Conservation (phyloP, 2,113 vertebrate species). For the Leucoraja erinaceus region DNA sequence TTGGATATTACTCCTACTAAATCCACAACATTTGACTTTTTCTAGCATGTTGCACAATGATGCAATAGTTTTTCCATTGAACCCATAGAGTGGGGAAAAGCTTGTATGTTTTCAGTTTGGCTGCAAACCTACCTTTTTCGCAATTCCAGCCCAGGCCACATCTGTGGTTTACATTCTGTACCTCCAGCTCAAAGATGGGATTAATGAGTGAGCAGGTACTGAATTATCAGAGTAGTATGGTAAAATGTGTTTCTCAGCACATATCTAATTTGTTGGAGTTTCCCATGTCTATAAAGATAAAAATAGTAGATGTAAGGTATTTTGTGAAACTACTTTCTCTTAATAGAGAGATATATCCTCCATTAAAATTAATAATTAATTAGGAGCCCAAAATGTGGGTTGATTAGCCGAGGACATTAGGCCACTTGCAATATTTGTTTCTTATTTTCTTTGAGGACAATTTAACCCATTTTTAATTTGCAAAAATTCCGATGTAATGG, state of each 20-base stretch:
- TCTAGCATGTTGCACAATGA: background rate
- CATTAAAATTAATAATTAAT: background rate
- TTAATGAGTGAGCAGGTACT: too few relatives aligned
- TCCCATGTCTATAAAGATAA: background rate
- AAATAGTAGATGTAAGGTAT: background rate
- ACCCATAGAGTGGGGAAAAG: background rate
- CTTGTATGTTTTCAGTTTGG: background rate
- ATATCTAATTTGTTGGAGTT: background rate
- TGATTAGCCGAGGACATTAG: background rate
- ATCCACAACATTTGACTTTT: too few relatives aligned
- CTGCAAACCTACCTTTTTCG: too few relatives aligned
- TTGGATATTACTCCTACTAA: background rate
- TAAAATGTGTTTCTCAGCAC: background rate
- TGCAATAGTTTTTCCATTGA: background rate
- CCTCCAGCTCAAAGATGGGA: too few relatives aligned
- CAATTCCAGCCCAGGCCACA: too few relatives aligned
- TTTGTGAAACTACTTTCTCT: background rate
- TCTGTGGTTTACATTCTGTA: too few relatives aligned
- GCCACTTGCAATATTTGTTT: background rate
- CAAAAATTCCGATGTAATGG: background rate
- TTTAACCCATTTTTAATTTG: background rate
- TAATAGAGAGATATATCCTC: background rate
- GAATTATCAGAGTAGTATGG: background rate
- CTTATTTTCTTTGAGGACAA: background rate
- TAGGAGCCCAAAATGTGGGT: background rate